These are phyloP conservation scores for Conchocele bisecta DNA, from an alignment of 2,888 invertebrate genomes.

Conservation along the genomic window DNA sequence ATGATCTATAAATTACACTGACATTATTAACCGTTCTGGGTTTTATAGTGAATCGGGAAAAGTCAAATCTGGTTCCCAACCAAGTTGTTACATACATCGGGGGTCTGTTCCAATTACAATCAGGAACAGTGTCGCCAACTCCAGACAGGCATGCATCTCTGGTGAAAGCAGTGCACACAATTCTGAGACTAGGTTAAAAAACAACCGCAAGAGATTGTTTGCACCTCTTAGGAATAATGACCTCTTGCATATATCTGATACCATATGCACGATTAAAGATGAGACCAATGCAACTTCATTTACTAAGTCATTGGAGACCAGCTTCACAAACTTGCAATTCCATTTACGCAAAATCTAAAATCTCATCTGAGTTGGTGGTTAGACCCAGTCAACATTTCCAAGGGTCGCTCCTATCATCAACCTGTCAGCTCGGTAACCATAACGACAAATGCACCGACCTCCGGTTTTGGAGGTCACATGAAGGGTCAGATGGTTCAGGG, in stretches of 20 bases:
- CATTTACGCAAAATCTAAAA: constrained; percentile 10
- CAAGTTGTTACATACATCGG: too few species aligned
- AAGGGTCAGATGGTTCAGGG: constrained; percentile 29
- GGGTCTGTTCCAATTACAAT: constrained; percentile 18
- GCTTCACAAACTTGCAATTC: constrained; percentile 12
- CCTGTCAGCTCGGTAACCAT: constrained; percentile 3
- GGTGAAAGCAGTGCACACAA: background rate
- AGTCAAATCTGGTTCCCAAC: too few species aligned
- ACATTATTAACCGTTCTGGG: too few species aligned
- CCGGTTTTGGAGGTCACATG: constrained; percentile 37
- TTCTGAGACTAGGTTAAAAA: background rate
- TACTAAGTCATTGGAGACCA: constrained; percentile 16
- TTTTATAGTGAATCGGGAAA: too few species aligned
- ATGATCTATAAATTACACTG: too few species aligned
- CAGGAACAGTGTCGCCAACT: constrained; percentile 32
- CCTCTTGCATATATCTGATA: constrained; percentile 15
- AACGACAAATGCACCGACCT: constrained; percentile 36
- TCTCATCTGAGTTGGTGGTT: constrained; percentile 41
- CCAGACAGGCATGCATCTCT: constrained; percentile 26
- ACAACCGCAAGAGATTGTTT: constrained; percentile 11
- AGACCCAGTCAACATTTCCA: constrained; percentile 22
- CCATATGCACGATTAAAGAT: constrained; percentile 23
- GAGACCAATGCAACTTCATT: constrained; percentile 22
- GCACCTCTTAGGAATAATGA: constrained; percentile 26
- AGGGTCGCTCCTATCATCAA: constrained; percentile 31